Percentiles rank a stretch among this genome's conserved stretches.
Evolutionary conservation across 2,888 invertebrate genomes (phyloP).

Genomic region (Rotaria magnacalcarata): DNA sequence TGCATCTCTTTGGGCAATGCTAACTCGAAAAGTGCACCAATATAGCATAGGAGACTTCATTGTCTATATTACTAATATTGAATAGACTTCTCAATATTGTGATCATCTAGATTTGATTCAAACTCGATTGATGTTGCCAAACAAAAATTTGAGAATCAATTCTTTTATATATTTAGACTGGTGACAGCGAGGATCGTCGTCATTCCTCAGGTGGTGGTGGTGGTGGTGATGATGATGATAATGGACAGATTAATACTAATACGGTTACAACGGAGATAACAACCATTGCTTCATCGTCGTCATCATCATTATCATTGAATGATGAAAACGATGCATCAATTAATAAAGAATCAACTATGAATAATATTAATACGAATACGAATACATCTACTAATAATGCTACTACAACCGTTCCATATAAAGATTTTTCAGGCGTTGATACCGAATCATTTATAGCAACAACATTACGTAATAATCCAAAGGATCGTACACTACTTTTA

Average conservation of each 20-base stretch:
- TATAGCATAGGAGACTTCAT: too few relatives aligned
- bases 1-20: too few relatives aligned
- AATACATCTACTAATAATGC: slow-evolving; percentile 14
- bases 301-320: background rate
- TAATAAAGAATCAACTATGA: background rate
- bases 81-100: too few relatives aligned
- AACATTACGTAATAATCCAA: slow-evolving; percentile 81
- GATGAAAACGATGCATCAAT: background rate
- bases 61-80: too few relatives aligned
- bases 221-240: background rate
- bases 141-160: too few relatives aligned
- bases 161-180: background rate
- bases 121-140: too few relatives aligned
- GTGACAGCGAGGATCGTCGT: background rate
- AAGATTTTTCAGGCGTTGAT: slow-evolving; percentile 74
- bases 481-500: slow-evolving; percentile 77
- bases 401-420: slow-evolving; percentile 53
- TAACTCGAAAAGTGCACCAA: too few relatives aligned
- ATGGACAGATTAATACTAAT: background rate
- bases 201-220: background rate
- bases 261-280: background rate
- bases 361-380: background rate
- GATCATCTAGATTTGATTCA: too few relatives aligned
- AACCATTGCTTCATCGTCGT: background rate
- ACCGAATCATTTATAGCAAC: slow-evolving; percentile 80